phyloP scores from a whole-genome alignment of 2,888 invertebrate species.

The Eulithis prunata region DNA sequence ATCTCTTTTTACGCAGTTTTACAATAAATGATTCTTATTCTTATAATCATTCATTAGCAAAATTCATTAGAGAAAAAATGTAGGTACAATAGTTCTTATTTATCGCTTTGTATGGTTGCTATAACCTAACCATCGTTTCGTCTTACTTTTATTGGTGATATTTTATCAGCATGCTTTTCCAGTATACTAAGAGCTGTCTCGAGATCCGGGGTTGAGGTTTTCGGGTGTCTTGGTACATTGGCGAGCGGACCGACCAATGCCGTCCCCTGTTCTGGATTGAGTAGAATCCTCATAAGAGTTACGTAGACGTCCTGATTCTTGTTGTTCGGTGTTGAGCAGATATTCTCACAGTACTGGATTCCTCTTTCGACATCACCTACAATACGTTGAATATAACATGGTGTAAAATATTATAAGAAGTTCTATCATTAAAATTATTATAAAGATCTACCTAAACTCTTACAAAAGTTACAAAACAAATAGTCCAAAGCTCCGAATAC shows the following conservation, averaged over 20 bases:
- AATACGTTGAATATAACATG: neutral
- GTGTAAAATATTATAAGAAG: too few species aligned
- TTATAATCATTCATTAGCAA: too few species aligned
- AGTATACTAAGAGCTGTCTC: conserved; percentile 92
- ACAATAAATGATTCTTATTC: too few species aligned
- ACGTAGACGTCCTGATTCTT: conserved; percentile 85
- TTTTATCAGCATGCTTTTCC: conserved; percentile 92
- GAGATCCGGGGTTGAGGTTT: conserved; percentile 88
- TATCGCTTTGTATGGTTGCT: too few species aligned
- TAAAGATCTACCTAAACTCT: too few species aligned
- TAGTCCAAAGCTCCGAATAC: too few species aligned
- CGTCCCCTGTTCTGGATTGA: conserved; percentile 66
- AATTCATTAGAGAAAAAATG: too few species aligned
- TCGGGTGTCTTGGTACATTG: conserved; percentile 80
- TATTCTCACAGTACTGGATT: conserved; percentile 91
- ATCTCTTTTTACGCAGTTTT: too few species aligned
- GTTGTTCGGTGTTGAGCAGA: conserved; percentile 77
- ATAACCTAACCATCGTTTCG: too few species aligned
- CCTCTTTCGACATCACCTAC: conserved; percentile 91
- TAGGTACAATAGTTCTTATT: too few species aligned
- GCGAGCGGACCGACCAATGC: conserved; percentile 74
- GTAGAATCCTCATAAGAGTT: conserved; percentile 82
- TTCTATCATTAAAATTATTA: too few species aligned
- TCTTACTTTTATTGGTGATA: conserved; percentile 90
- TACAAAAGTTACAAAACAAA: too few species aligned